phyloP scores from a whole-genome alignment of 2,113 vertebrate genomes.

The Scopus umbretta region DNA sequence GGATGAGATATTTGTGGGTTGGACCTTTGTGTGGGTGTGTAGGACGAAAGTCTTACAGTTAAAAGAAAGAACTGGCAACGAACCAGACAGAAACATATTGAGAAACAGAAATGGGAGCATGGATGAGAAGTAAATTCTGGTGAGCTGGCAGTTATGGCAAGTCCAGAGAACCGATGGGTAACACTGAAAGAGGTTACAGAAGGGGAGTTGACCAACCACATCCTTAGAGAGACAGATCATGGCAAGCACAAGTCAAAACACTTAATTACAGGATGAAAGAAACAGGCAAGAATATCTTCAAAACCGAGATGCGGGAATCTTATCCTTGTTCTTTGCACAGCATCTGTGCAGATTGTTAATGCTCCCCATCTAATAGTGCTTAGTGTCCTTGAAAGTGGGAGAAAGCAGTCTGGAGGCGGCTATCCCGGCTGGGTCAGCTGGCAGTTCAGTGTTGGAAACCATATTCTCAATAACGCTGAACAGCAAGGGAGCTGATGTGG shows the following conservation, averaged over 20 bases:
- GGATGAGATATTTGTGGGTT: not conserved
- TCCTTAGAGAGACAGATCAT: not conserved
- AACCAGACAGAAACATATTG: not conserved
- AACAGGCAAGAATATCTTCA: not conserved
- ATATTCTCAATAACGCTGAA: not conserved
- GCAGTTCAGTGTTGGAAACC: not conserved
- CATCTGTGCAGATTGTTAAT: not conserved
- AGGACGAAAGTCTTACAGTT: not conserved
- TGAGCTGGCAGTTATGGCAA: not conserved
- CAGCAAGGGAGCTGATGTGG: not conserved
- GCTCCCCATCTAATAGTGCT: not conserved
- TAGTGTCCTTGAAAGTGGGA: not conserved
- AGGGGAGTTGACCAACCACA: not conserved
- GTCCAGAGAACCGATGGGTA: not conserved
- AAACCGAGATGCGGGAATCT: not conserved
- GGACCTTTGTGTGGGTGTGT: not conserved
- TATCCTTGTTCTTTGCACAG: not conserved
- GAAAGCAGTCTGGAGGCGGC: not conserved
- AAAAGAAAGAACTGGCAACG: not conserved
- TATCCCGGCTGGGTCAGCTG: not conserved
- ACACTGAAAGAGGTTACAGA: not conserved
- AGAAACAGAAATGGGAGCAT: not conserved
- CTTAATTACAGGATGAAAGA: not conserved
- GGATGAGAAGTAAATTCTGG: not conserved
- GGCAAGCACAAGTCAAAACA: not conserved